Evolutionary conservation across 2,113 vertebrate species (phyloP).

Genomic region (Semnopithecus entellus): DNA sequence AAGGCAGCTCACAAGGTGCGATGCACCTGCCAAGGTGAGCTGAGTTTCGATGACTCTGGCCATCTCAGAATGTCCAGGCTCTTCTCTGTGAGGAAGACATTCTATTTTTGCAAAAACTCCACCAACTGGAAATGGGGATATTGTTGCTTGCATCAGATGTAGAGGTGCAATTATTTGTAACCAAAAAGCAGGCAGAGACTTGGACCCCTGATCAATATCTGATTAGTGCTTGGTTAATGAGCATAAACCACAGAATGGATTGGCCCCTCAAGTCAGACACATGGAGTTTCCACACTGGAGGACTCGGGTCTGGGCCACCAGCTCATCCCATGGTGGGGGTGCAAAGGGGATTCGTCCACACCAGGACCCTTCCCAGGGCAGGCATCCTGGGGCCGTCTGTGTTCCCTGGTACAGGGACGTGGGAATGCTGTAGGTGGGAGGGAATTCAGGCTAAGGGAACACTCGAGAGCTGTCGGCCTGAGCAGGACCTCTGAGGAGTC

Average conservation of each 20-base stretch:
- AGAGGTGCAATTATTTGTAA: neutral
- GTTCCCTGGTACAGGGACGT: neutral
- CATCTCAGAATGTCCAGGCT: too few species aligned
- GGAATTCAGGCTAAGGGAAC: neutral
- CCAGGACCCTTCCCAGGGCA: neutral
- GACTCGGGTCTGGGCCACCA: neutral
- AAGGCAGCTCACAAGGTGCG: slow-evolving; percentile 76
- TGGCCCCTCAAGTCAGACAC: neutral
- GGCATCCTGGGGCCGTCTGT: neutral
- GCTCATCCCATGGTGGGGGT: neutral
- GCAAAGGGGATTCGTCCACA: neutral
- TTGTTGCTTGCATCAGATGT: neutral
- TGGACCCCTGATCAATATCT: neutral
- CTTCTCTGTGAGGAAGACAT: neutral
- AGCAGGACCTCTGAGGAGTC: neutral
- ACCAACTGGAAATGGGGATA: neutral
- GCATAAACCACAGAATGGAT: neutral
- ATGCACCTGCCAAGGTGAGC: slow-evolving; percentile 79
- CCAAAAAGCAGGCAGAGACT: neutral
- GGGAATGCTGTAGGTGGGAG: neutral
- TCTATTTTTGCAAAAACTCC: too few species aligned
- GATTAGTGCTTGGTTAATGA: neutral
- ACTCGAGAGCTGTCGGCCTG: neutral
- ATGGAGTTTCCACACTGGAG: fast-evolving
- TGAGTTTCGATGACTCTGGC: slow-evolving; percentile 63